Percentiles rank a stretch among this genome's conserved stretches.
These are phyloP conservation scores for Bufo gargarizans DNA, from an alignment of 2,113 vertebrate species.

Conservation along the genomic window DNA sequence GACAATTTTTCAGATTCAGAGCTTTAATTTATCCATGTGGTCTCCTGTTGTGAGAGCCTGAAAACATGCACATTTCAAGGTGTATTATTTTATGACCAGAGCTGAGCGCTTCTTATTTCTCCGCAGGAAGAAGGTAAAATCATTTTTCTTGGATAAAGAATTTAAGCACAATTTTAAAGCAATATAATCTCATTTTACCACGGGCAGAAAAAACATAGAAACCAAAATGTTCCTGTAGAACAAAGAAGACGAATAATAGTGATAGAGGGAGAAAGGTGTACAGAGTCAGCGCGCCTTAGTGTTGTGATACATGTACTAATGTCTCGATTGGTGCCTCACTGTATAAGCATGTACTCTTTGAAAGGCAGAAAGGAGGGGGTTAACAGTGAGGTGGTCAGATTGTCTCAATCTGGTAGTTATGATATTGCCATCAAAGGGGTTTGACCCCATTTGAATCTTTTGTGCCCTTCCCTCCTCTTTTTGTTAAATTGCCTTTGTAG, in stretches of 20 bases:
- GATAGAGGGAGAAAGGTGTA: not conserved
- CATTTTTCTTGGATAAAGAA: constrained; percentile 9
- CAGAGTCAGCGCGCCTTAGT: not conserved
- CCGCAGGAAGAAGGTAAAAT: constrained; percentile 6
- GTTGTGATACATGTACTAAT: not conserved
- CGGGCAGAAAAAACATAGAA: not conserved
- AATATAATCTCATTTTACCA: constrained; percentile 4
- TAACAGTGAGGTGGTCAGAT: too few species aligned
- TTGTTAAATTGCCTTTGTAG: too few species aligned
- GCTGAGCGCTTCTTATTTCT: not conserved
- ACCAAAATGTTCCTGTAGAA: not conserved
- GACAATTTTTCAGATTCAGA: constrained; percentile 8
- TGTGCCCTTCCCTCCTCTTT: too few species aligned
- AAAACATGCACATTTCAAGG: constrained; percentile 19
- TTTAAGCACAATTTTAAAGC: constrained; percentile 18
- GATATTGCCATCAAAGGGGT: too few species aligned
- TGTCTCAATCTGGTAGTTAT: too few species aligned
- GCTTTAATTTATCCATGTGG: constrained; percentile 4
- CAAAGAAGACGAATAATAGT: not conserved
- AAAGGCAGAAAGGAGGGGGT: not conserved
- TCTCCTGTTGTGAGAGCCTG: not conserved
- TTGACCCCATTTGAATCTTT: too few species aligned
- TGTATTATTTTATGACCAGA: constrained; percentile 15
- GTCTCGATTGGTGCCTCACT: not conserved
- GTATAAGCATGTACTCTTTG: not conserved